Conservation (phyloP, 2,113 vertebrate genomes). For the Patagioenas fasciata region DNA sequence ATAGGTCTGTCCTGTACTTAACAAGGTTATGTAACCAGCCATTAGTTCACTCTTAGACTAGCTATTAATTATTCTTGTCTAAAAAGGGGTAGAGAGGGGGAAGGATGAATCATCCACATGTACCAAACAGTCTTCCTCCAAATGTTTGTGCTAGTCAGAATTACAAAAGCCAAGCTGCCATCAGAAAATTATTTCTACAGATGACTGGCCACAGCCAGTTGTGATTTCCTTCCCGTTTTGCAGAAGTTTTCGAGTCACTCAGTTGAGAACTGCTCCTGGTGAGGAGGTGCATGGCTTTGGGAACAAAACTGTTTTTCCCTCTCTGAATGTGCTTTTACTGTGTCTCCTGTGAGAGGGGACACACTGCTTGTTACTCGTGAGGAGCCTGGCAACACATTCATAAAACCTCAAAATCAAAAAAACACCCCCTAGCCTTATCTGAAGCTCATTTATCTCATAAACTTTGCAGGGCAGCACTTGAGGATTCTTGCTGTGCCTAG, state of each 20-base stretch:
- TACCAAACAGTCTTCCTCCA: background rate
- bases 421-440: background rate
- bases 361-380: background rate
- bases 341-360: background rate
- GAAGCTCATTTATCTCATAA: background rate
- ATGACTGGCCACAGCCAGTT: background rate
- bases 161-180: background rate
- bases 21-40: slow-evolving; percentile 33
- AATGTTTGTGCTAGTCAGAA: background rate
- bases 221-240: background rate
- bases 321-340: background rate
- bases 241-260: background rate
- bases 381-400: background rate
- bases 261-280: background rate
- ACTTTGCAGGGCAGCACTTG: background rate
- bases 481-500: background rate
- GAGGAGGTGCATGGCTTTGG: background rate
- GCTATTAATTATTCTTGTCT: background rate
- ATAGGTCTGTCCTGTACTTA: background rate
- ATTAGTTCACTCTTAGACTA: slow-evolving; percentile 1
- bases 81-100: background rate
- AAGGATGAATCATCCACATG: background rate
- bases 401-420: background rate
- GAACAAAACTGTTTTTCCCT: background rate
- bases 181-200: background rate